phyloP scores from a whole-genome alignment of 2,113 vertebrate species.

The Etheostoma spectabile region DNA sequence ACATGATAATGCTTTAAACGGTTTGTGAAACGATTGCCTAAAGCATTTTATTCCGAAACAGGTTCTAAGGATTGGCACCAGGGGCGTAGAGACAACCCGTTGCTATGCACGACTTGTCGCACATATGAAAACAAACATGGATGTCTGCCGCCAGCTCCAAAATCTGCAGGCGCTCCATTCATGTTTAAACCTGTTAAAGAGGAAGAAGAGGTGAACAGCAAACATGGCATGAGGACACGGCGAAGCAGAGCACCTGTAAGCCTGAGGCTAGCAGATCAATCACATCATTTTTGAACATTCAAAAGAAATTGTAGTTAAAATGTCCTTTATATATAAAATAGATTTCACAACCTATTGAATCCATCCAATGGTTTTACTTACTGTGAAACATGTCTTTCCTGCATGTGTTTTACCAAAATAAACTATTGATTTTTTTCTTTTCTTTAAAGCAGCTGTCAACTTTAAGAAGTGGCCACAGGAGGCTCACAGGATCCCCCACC shows the following conservation, averaged over 20 bases:
- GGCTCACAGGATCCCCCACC: slow-evolving; percentile 92
- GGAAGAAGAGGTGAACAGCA: slow-evolving; percentile 94
- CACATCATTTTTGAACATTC: slow-evolving; percentile 1
- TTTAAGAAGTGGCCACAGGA: slow-evolving; percentile 96
- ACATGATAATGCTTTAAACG: not conserved
- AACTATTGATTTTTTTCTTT: not conserved
- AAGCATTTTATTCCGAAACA: slow-evolving; percentile 58
- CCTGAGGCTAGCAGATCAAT: slow-evolving; percentile 15
- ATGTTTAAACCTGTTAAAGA: slow-evolving; percentile 99
- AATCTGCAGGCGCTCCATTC: slow-evolving; percentile 92
- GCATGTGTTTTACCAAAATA: slow-evolving; percentile 2
- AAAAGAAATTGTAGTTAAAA: not conserved
- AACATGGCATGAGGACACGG: slow-evolving; percentile 99
- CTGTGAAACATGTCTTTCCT: not conserved
- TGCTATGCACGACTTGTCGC: slow-evolving; percentile 93
- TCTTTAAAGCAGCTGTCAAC: slow-evolving; percentile 90
- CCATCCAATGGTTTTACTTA: not conserved
- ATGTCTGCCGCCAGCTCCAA: slow-evolving; percentile 92
- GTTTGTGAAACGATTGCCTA: not conserved
- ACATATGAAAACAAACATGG: slow-evolving; percentile 97
- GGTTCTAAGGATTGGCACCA: slow-evolving; percentile 98
- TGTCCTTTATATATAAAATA: not conserved
- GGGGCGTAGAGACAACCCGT: slow-evolving; percentile 90
- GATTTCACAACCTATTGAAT: not conserved
- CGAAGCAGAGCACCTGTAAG: slow-evolving; percentile 95